Evolutionary conservation across 2,888 invertebrate genomes (phyloP), one percentile per base, ranked within the genome.

Genomic region (Platycnemis pennipes): DNA sequence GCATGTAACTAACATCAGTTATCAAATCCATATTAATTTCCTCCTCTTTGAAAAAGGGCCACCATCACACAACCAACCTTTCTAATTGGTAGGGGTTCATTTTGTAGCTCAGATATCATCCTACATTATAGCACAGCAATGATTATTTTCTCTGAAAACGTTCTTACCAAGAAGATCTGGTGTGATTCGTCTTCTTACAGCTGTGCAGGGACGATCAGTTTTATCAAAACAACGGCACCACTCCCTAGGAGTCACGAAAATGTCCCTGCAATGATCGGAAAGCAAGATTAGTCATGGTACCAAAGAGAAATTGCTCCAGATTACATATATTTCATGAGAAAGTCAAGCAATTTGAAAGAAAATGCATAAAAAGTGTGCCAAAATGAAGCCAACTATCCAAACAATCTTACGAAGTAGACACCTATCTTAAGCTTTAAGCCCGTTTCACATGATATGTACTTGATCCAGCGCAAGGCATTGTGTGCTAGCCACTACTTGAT

Each of bases 141-240:
- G 37, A 31, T 56, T 26, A 37, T 31, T 26, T 49, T 88, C n/a
- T 91, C 13, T 42, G n/a, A 94, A 69, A 2, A 49, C 7, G n/a
- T 77, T 46, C 96, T 96, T 96, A 97, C 98, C 97, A 96, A 97
- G 96, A 95, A 97, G 97, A 96, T 98, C 98, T 95, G 97, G 97
- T 95, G 97, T 97, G 96, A 98, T 98, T 97, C 97, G 98, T 96
- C 98, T 98, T 96, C 98, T 98, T 95, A 98, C 98, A 94, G 98
- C 98, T 95, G 98, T 97, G 96, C 99, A 99, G 2, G 99, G 98
- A 95, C 98, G 97, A 96, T 98, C 98, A 94, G 98, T 98, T 96
- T 98, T 98, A 95, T 98, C 98, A 96, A 98, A 98, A 96, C 98
- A 98, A 95, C 97, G 97, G 96, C 98, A 98, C 98, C 98, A 98